A percentile compares a stretch with the other conserved stretches of the same genome.
These are phyloP conservation scores for Paralichthys olivaceus DNA, from an alignment of 2,113 vertebrate genomes.

Conservation along the genomic window DNA sequence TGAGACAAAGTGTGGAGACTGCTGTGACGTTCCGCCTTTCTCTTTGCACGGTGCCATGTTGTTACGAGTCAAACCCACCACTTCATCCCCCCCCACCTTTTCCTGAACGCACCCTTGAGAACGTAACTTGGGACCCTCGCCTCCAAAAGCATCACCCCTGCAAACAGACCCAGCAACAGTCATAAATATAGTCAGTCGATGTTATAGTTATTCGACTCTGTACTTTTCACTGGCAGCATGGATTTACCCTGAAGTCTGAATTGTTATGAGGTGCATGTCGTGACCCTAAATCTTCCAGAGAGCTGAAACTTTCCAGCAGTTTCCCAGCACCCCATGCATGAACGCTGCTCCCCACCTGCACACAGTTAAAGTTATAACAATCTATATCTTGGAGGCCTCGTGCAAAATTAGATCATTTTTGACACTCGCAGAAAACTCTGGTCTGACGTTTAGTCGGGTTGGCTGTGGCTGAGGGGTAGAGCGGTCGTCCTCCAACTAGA, in stretches of 20 bases:
- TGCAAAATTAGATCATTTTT: constrained; percentile 10
- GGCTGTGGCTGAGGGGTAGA: too few relatives aligned
- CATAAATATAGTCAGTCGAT: too few relatives aligned
- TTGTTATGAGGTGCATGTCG: constrained; percentile 48
- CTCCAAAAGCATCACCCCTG: constrained; percentile 11
- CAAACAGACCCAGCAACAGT: constrained; percentile 24
- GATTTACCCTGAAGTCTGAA: constrained; percentile 20
- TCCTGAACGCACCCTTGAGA: background rate
- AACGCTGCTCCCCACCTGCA: constrained; percentile 32
- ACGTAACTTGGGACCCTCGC: background rate
- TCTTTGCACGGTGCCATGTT: constrained; percentile 25
- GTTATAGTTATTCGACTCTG: constrained; percentile 40
- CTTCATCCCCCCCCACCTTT: background rate
- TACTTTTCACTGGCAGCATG: constrained; percentile 42
- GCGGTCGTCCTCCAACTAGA: too few relatives aligned
- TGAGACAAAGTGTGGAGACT: constrained; percentile 75
- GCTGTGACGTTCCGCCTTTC: constrained; percentile 51
- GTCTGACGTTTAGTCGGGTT: background rate
- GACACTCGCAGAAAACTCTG: background rate
- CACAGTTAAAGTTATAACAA: constrained; percentile 29
- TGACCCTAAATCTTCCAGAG: constrained; percentile 28
- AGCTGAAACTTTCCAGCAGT: background rate
- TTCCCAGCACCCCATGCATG: constrained; percentile 46
- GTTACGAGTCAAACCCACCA: constrained; percentile 11
- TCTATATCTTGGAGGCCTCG: background rate